Evolutionary conservation across 2,797 vertebrate genomes (phyloP).

Genomic region (Cichlasoma orientale): DNA sequence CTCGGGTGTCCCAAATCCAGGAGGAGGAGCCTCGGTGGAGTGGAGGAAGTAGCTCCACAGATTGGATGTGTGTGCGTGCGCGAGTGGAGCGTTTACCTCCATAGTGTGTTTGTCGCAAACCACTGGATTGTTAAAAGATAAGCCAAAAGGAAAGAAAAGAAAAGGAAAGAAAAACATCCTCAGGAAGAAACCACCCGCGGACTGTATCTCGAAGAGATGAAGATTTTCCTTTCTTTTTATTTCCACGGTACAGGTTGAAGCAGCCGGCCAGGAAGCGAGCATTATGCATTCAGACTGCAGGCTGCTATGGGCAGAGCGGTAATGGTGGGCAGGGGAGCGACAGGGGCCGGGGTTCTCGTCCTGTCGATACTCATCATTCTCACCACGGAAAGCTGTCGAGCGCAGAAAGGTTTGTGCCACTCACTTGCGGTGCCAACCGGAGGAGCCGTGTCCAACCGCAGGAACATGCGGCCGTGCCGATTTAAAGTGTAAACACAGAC

Average conservation of each 20-base stretch:
- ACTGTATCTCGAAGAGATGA: neutral
- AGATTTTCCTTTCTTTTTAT: neutral
- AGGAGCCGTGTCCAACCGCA: neutral
- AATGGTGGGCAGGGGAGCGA: conserved; percentile 84
- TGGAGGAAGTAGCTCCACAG: conserved; percentile 81
- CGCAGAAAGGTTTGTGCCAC: conserved; percentile 82
- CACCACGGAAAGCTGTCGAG: conserved; percentile 71
- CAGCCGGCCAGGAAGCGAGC: conserved; percentile 70
- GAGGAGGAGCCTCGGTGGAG: conserved; percentile 75
- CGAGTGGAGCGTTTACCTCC: conserved; percentile 55
- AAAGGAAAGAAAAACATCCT: neutral
- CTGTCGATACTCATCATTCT: conserved; percentile 79
- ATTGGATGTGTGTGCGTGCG: conserved; percentile 59
- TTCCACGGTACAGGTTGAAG: conserved; percentile 45
- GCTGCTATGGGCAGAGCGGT: conserved; percentile 85
- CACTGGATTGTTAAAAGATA: conserved; percentile 45
- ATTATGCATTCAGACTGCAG: conserved; percentile 85
- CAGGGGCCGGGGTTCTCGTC: conserved; percentile 78
- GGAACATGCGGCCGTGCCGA: conserved; percentile 31
- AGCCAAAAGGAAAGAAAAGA: neutral
- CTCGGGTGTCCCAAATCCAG: conserved; percentile 66
- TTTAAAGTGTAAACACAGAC: conserved; percentile 10
- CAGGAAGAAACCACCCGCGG: conserved; percentile 3
- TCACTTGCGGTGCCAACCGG: conserved; percentile 43
- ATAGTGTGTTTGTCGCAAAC: conserved; percentile 62